Evolutionary conservation across 2,113 vertebrate genomes (phyloP).

Genomic region (Tympanuchus pallidicinctus): DNA sequence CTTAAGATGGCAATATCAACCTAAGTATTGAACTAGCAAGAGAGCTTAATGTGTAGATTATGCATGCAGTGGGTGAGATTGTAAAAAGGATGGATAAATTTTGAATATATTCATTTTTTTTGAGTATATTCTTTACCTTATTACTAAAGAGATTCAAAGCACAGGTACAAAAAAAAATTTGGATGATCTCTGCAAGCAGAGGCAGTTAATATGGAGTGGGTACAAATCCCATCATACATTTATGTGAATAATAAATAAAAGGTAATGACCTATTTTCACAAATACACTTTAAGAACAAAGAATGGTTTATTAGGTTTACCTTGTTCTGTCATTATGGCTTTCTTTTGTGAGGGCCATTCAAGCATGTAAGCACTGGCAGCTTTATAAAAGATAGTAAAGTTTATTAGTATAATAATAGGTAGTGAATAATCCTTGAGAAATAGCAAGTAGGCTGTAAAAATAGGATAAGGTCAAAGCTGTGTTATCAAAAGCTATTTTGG

Average conservation of each 20-base stretch:
- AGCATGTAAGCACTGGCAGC: constrained; percentile 53
- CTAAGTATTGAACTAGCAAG: not conserved
- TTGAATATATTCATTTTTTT: not conserved
- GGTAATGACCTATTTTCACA: constrained; percentile 64
- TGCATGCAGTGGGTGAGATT: not conserved
- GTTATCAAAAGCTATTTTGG: constrained; percentile 7
- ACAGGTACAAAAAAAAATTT: not conserved
- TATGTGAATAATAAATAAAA: constrained; percentile 73
- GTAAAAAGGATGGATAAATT: not conserved
- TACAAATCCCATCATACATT: constrained; percentile 42
- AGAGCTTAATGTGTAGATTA: not conserved
- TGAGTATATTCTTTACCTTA: not conserved
- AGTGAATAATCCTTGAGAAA: constrained; percentile 56
- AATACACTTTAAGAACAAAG: constrained; percentile 64
- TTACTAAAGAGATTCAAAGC: not conserved
- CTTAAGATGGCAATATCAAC: not conserved
- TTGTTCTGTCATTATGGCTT: constrained; percentile 67
- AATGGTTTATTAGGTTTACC: constrained; percentile 75
- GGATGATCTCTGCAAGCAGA: not conserved
- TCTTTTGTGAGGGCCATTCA: constrained; percentile 40
- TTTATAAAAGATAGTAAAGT: constrained; percentile 73
- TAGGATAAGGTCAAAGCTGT: constrained; percentile 43
- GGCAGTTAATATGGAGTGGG: not conserved
- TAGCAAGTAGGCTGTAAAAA: constrained; percentile 48
- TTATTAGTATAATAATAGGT: constrained; percentile 72